A percentile compares a stretch with the other conserved stretches of the same genome.
These are phyloP conservation scores for Ahaetulla prasina DNA, from an alignment of 2,113 vertebrate genomes.

Conservation along the genomic window DNA sequence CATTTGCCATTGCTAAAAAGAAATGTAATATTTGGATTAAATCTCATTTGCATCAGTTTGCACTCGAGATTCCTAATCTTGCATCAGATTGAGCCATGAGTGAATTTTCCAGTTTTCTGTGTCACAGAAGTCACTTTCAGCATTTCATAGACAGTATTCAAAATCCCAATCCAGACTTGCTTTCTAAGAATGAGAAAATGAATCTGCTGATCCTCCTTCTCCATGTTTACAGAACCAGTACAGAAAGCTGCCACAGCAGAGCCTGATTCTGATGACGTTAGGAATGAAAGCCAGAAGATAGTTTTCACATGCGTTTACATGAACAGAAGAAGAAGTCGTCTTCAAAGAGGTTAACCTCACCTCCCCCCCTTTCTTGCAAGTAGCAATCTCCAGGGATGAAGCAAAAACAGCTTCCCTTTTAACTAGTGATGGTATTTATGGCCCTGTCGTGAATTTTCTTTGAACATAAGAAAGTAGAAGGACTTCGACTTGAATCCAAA, in stretches of 20 bases:
- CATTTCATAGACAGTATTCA: conserved; percentile 33
- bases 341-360: conserved; percentile 66
- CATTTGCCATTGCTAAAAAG: neutral
- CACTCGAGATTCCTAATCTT: neutral
- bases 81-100: neutral
- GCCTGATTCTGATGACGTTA: conserved; percentile 59
- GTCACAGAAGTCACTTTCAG: neutral
- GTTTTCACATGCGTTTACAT: conserved; percentile 61
- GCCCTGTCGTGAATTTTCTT: conserved; percentile 64
- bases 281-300: conserved; percentile 62
- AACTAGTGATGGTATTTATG: conserved; percentile 68
- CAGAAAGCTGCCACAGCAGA: conserved; percentile 52
- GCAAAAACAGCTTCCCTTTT: conserved; percentile 70
- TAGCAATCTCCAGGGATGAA: conserved; percentile 59
- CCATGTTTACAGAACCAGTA: conserved; percentile 54
- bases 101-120: neutral
- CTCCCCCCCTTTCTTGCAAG: conserved; percentile 53
- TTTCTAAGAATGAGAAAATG: conserved; percentile 53
- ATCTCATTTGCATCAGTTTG: neutral
- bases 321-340: conserved; percentile 57
- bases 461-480: conserved; percentile 68
- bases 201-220: conserved; percentile 51
- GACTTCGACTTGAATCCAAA: conserved; percentile 63
- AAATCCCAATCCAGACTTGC: conserved; percentile 38
- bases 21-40: neutral